phyloP scores from a whole-genome alignment of 2,113 vertebrate species.

The Chionomys nivalis region DNA sequence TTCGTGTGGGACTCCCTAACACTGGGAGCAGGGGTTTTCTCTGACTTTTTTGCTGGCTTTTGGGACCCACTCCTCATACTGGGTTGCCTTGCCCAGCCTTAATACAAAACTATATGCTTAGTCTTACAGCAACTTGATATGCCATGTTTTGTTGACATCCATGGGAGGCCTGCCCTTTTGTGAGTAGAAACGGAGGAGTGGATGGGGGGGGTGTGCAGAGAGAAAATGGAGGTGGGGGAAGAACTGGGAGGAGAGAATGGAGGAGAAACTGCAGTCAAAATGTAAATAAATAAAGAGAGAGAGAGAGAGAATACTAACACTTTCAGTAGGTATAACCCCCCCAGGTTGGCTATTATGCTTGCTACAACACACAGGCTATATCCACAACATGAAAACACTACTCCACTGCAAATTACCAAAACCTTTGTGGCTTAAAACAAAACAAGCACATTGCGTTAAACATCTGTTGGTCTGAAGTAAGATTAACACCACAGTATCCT shows the following conservation, averaged over 20 bases:
- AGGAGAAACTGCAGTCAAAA: background rate
- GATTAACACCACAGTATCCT: background rate
- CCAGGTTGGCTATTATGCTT: background rate
- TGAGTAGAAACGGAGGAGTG: background rate
- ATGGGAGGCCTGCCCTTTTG: background rate
- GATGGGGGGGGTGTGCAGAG: background rate
- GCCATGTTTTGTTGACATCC: background rate
- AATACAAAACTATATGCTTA: background rate
- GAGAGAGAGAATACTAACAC: background rate
- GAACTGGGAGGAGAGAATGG: background rate
- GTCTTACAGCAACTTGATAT: background rate
- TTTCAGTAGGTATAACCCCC: background rate
- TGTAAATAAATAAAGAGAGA: background rate
- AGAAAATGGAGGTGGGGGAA: background rate
- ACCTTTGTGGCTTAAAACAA: background rate
- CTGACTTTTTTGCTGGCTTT: no score
- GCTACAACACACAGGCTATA: background rate
- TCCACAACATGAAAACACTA: background rate
- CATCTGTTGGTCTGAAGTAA: background rate
- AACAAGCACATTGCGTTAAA: background rate
- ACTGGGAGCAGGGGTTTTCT: no score
- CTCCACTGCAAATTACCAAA: background rate
- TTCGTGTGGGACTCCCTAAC: no score
- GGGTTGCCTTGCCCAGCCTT: background rate
- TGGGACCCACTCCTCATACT: background rate